phyloP scores from a whole-genome alignment of 1,140 invertebrate genomes.

The Apis cerana region DNA sequence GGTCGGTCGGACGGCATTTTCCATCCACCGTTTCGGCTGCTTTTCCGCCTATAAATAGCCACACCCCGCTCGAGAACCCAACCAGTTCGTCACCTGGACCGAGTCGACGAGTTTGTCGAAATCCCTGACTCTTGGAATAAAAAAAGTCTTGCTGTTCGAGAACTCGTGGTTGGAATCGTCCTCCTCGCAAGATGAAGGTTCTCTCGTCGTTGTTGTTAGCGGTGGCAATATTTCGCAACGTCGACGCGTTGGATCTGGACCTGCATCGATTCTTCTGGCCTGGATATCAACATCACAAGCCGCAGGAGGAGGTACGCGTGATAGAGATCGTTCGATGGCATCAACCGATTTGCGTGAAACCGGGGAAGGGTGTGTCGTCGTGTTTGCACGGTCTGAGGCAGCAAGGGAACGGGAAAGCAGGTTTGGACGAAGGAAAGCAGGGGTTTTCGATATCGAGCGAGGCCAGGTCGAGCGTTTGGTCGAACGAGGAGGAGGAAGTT shows the following conservation, averaged over 20 bases:
- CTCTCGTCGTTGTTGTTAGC: too few relatives aligned
- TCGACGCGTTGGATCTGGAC: background rate
- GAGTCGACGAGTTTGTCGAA: background rate
- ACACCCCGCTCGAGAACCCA: too few relatives aligned
- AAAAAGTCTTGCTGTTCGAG: too few relatives aligned
- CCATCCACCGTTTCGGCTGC: background rate
- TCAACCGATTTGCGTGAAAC: conserved; percentile 60
- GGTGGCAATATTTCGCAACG: background rate
- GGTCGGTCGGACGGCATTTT: background rate
- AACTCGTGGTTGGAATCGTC: too few relatives aligned
- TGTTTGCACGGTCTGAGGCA: conserved; percentile 21
- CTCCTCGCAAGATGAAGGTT: background rate
- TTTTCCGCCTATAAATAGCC: conserved; percentile 30
- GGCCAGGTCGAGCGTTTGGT: background rate
- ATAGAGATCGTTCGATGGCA: conserved; percentile 58
- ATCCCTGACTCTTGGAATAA: too few relatives aligned
- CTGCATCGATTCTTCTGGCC: conserved; percentile 13
- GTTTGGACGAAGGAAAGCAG: background rate
- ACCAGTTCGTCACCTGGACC: background rate
- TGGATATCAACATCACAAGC: background rate
- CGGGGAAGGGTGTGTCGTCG: background rate
- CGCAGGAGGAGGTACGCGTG: conserved; percentile 8
- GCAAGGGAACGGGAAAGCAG: background rate
- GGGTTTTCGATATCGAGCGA: conserved; percentile 3
- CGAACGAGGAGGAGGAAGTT: background rate